phyloP scores from a whole-genome alignment of 2,113 vertebrate species.

The Hirundichthys speculiger region DNA sequence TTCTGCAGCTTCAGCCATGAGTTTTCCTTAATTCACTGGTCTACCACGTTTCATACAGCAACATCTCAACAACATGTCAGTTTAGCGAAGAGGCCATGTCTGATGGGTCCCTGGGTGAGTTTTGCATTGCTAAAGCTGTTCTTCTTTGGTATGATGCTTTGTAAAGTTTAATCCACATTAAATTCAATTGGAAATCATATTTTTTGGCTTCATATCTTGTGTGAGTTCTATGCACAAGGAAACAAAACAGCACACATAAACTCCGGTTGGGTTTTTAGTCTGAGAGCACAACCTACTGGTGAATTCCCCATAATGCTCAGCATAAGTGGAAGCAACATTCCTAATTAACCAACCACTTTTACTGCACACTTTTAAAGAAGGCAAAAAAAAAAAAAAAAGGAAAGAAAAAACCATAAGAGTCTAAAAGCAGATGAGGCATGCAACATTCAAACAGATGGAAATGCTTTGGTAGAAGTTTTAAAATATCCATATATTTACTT shows the following conservation, averaged over 20 bases:
- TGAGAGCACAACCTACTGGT: conserved; percentile 67
- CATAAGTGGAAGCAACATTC: background rate
- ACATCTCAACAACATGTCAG: conserved; percentile 3
- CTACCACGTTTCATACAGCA: conserved; percentile 18
- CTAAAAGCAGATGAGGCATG: background rate
- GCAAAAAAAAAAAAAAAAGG: background rate
- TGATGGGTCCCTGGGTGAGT: no score
- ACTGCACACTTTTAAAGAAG: background rate
- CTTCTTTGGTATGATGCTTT: no score
- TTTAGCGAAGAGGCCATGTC: background rate
- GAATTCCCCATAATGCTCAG: conserved; percentile 14
- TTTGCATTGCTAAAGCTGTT: no score
- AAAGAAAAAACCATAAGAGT: background rate
- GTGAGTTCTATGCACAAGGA: background rate
- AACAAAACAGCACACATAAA: background rate
- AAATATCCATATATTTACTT: conserved; percentile 76
- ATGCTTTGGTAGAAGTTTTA: background rate
- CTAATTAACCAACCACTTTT: background rate
- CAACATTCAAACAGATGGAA: background rate
- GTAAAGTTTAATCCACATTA: no score
- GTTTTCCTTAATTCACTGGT: conserved; percentile 12
- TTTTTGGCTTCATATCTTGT: background rate
- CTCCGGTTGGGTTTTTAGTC: conserved; percentile 15
- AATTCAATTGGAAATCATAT: no score
- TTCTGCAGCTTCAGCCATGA: conserved; percentile 32